Evolutionary conservation across 2,113 vertebrate species (phyloP).

Genomic region (Microcebus griseorufus): DNA sequence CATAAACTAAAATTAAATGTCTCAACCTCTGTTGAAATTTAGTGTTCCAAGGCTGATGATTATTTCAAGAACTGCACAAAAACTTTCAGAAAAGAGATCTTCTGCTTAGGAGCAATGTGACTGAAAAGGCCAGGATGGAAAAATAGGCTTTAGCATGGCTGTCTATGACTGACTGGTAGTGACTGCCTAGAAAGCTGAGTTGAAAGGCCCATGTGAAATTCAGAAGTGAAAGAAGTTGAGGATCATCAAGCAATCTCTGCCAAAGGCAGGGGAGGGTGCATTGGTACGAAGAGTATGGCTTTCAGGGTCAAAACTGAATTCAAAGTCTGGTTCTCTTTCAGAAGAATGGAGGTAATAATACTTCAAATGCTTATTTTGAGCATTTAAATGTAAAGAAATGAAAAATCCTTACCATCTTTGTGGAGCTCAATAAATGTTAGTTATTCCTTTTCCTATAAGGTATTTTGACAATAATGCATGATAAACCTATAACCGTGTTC

Average conservation of each 20-base stretch:
- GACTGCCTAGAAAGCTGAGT: not conserved
- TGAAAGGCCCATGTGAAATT: not conserved
- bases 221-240: not conserved
- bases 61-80: not conserved
- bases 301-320: not conserved
- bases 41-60: not conserved
- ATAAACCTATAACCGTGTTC: not conserved
- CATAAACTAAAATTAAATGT: not conserved
- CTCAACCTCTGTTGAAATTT: not conserved
- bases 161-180: not conserved
- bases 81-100: not conserved
- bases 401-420: not conserved
- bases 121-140: not conserved
- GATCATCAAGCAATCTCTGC: not conserved
- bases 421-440: not conserved
- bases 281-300: not conserved
- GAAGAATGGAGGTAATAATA: not conserved
- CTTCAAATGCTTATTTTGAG: not conserved
- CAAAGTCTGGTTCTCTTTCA: not conserved
- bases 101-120: not conserved
- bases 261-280: rapidly evolving
- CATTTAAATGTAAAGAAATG: not conserved
- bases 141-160: not conserved
- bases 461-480: not conserved
- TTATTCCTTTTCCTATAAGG: not conserved